Base-by-base conservation (phyloP, 2,888 invertebrate genomes). In the Keiferia lycopersicella region DNA sequence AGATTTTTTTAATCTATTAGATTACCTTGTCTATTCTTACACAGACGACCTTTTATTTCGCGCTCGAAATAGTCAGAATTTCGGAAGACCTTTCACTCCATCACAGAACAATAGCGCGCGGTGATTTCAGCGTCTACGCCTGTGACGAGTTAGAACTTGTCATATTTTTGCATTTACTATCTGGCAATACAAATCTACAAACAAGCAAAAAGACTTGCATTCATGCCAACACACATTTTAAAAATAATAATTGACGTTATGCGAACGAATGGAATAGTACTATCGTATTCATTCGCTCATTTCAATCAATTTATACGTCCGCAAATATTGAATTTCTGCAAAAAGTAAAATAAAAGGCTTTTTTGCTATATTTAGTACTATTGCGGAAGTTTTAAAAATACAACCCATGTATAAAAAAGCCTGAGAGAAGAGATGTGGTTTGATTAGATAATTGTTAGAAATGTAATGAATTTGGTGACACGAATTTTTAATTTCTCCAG, bases 401-500 rank as follows among this genome's bases (percentile, higher is more conserved):
- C 16, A n/a, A 45, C 16, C 4, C 16, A 41, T 41, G 12, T 16
- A 16, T 45, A n/a, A 16, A 4, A 45, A 45, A 16, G 1, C 16
- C 45, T 16, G n/a, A n/a, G n/a, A n/a, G n/a, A n/a, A 16, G 16
- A n/a, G 45, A n/a, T 16, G 45, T 1, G n/a, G 6, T 16, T 16
- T 2, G 45, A n/a, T 45, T 7, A 16, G n/a, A 41, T 2, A 50
- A n/a, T 11, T 18, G 30, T n/a, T 26, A 34, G 30, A 56, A 56
- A 30, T 26, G 18, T 26, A 34, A 53, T 53, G 51, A 26, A 53
- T 53, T 53, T 53, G 18, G 7, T 53, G 51, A 14, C 22, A 26
- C 50, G 7, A 34, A 16, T 45, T 26, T 26, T 12, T n/a, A 3
- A 12, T 14, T 30, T 14, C 7, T 16, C 26, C n/a, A 34, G 4